A percentile compares a stretch with the other conserved stretches of the same genome.
These are phyloP conservation scores for Ctenomys sociabilis DNA, from an alignment of 2,113 vertebrate genomes.

Conservation along the genomic window DNA sequence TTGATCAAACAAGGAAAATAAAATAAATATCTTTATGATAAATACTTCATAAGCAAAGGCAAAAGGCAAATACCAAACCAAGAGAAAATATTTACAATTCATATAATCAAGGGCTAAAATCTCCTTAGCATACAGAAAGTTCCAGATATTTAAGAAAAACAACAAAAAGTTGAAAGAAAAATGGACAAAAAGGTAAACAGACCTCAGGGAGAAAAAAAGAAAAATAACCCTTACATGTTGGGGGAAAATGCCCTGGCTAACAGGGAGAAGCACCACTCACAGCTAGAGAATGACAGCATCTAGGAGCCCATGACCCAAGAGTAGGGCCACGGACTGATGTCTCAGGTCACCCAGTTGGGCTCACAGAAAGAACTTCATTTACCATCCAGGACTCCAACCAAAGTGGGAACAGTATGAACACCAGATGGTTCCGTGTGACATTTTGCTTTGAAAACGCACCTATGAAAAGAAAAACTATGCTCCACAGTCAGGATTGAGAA, in stretches of 20 bases:
- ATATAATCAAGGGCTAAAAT: not conserved
- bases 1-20: not conserved
- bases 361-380: not conserved
- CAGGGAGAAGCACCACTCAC: not conserved
- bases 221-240: not conserved
- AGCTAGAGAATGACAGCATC: not conserved
- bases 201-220: not conserved
- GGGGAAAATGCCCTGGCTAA: constrained; percentile 24
- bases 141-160: constrained; percentile 27
- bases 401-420: not conserved
- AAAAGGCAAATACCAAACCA: constrained; percentile 40
- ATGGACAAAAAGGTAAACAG: not conserved
- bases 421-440: not conserved
- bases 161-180: constrained; percentile 23
- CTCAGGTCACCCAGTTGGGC: not conserved
- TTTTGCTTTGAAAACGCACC: not conserved
- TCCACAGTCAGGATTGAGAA: not conserved
- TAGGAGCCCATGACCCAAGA: not conserved
- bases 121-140: not conserved
- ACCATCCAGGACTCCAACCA: not conserved
- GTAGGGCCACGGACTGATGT: not conserved
- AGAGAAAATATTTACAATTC: constrained; percentile 22
- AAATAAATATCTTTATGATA: constrained; percentile 7
- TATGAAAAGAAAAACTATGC: not conserved
- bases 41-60: constrained; percentile 19